These are phyloP conservation scores for Eudemis profundana DNA, from an alignment of 2,888 invertebrate genomes.

Conservation along the genomic window DNA sequence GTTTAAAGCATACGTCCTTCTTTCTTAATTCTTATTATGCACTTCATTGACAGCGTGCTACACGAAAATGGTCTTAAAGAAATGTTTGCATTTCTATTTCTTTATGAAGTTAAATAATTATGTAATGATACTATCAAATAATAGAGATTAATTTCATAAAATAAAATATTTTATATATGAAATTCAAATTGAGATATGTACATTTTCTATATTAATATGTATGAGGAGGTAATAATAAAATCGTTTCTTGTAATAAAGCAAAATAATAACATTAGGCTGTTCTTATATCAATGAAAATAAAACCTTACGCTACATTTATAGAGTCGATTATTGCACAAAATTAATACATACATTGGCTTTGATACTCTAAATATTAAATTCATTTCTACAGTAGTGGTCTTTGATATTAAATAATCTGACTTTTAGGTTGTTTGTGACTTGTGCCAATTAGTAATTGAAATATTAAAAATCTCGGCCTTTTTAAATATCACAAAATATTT, in stretches of 20 bases:
- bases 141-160: slow-evolving; percentile 6
- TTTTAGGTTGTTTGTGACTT: slow-evolving; percentile 1
- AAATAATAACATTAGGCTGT: slow-evolving; percentile 38
- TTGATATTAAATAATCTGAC: slow-evolving; percentile 1
- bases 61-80: neutral
- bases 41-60: neutral
- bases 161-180: slow-evolving; percentile 12
- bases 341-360: slow-evolving; percentile 43
- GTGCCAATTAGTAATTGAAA: neutral
- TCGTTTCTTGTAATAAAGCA: slow-evolving; percentile 19
- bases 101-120: neutral
- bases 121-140: slow-evolving; percentile 1
- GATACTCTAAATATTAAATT: slow-evolving; percentile 1
- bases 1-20: neutral
- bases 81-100: neutral
- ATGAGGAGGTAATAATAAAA: slow-evolving; percentile 22
- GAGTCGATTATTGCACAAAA: slow-evolving; percentile 48
- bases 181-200: slow-evolving; percentile 38
- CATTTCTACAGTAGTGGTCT: slow-evolving; percentile 5
- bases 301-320: slow-evolving; percentile 45
- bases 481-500: neutral
- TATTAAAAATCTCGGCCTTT: neutral
- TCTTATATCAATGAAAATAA: slow-evolving; percentile 45
- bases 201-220: slow-evolving; percentile 26
- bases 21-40: neutral